Base-by-base conservation (phyloP, 2,888 invertebrate genomes). In the Nyleta sp. region DNA sequence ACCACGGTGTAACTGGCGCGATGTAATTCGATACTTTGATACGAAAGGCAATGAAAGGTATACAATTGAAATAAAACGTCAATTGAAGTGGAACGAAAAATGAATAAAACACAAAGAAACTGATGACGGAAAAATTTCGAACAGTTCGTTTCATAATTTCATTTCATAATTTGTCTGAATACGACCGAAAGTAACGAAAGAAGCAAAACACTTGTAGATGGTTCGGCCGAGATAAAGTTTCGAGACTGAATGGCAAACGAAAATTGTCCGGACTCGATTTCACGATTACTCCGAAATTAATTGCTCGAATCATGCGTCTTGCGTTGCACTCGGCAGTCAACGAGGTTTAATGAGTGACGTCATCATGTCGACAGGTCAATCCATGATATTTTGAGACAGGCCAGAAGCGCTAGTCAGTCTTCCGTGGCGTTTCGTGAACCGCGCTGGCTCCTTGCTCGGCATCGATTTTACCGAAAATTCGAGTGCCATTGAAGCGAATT, bases 261-360 rank as follows among this genome's bases (percentile, higher is more conserved):
- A 57, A 42, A 59, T 76, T 53, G 24, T 35, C 31, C 10, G 7
- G 55, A 31, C 68, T 55, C 74, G 42, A 57, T 75, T 67, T 40
- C 59, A 22, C 38, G 62, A 62, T 72, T 67, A 55, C 62, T 44
- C 48, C 48, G 55, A 68, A 80, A 76, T 70, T 73, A 59, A 72
- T 76, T 73, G 70, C 67, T 68, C 11, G 52, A 60, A 60, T 71
- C 71, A 46, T 74, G 42, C 55, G 33, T 71, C 80, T 57, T 53
- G 31, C 28, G 42, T 44, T 72, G 73, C 65, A 64, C 78, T 74
- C 82, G 78, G 64, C 81, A 78, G 83, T 84, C 84, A 89, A 88
- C 82, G 85, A 87, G 85, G 83, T 87, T 85, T 89, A 89, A 90
- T 90, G 87, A 89, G 87, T 90, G 89, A 90, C 90, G 89, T 90